These are phyloP conservation scores for Microcebus griseorufus DNA, from an alignment of 2,113 vertebrate genomes.

Conservation along the genomic window DNA sequence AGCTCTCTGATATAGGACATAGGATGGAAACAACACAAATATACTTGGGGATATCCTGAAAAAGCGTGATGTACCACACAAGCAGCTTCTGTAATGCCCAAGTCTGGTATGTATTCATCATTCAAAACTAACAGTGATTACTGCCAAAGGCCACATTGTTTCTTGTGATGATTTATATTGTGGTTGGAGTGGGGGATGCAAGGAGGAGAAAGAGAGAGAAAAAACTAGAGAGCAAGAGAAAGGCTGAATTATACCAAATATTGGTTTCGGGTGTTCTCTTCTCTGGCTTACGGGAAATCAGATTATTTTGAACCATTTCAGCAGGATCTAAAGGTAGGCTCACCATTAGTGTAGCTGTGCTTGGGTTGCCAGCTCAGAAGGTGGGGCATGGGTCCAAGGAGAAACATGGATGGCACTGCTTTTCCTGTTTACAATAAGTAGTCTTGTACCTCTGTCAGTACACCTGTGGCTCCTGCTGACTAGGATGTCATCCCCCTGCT, in stretches of 20 bases:
- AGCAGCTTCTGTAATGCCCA: slow-evolving; percentile 83
- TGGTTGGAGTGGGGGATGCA: slow-evolving; percentile 69
- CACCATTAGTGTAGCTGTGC: neutral
- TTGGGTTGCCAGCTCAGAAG: neutral
- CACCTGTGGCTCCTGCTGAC: neutral
- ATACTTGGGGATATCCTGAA: slow-evolving; percentile 72
- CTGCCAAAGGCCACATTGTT: slow-evolving; percentile 85
- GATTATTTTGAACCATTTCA: slow-evolving; percentile 42
- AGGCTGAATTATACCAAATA: slow-evolving; percentile 68
- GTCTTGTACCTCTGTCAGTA: neutral
- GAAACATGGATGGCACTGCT: neutral
- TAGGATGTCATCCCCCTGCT: too few relatives aligned
- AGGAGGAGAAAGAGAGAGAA: neutral
- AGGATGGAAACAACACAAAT: slow-evolving; percentile 54
- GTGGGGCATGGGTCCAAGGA: neutral
- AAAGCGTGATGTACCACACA: slow-evolving; percentile 81
- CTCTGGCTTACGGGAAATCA: slow-evolving; percentile 36
- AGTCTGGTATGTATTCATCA: slow-evolving; percentile 80
- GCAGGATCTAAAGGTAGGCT: neutral
- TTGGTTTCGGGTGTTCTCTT: slow-evolving; percentile 68
- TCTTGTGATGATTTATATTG: slow-evolving; percentile 85
- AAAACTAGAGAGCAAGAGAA: slow-evolving; percentile 50
- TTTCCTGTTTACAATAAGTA: neutral
- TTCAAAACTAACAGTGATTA: slow-evolving; percentile 82
- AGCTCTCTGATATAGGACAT: neutral